Conservation (phyloP, 2,113 vertebrate genomes). For the Entelurus aequoreus region DNA sequence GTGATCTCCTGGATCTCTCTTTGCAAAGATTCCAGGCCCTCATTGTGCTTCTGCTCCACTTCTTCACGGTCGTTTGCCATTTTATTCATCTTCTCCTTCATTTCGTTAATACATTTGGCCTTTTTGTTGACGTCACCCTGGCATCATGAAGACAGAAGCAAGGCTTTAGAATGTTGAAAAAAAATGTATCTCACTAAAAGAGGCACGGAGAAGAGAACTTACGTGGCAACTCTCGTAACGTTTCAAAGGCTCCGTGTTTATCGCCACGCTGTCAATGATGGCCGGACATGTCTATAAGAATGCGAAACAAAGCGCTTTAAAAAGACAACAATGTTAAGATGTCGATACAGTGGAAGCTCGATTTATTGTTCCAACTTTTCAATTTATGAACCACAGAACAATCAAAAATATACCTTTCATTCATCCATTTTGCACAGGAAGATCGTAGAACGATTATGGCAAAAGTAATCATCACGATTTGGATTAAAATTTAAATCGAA, state of each 20-base stretch:
- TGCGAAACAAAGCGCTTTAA: not conserved
- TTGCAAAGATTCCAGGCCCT: slow-evolving; percentile 55
- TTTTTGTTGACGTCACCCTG: slow-evolving; percentile 80
- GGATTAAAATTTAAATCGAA: no score
- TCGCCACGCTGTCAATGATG: slow-evolving; percentile 62
- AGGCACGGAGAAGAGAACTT: slow-evolving; percentile 37
- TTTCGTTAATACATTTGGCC: slow-evolving; percentile 66
- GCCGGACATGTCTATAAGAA: slow-evolving; percentile 67
- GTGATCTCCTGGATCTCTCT: slow-evolving; percentile 59
- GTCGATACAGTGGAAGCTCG: no score
- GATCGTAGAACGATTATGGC: no score
- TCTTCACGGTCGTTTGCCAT: slow-evolving; percentile 46
- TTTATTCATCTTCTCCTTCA: slow-evolving; percentile 68
- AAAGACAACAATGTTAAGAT: no score
- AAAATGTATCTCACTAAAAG: not conserved
- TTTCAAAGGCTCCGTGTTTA: slow-evolving; percentile 79
- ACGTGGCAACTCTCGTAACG: slow-evolving; percentile 80
- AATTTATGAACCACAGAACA: no score
- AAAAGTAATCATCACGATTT: no score
- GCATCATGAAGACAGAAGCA: not conserved
- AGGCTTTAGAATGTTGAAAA: not conserved
- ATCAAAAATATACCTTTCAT: no score
- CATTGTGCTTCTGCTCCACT: slow-evolving; percentile 43
- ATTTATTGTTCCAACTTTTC: no score
- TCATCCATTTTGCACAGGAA: no score